Base-by-base conservation (phyloP, 2,113 vertebrate species). In the Baryphthengus martii region DNA sequence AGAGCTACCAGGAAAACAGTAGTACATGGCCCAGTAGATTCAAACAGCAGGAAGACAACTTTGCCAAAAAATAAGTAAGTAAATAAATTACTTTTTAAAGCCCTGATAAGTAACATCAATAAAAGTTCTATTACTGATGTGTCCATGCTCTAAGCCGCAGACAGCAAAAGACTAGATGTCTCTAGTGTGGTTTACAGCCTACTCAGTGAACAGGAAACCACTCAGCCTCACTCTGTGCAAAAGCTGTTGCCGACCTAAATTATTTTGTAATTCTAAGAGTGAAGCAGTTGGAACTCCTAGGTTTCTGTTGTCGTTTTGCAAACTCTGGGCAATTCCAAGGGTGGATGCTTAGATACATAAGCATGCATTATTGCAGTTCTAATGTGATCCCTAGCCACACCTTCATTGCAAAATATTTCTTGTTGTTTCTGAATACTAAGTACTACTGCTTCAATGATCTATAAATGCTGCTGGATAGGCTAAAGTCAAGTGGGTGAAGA, bases 51-150 rank as follows among this genome's bases (percentile, higher is more conserved):
- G 91, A 97, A 91, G 89, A 62, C 56, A 79, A 20, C 66, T 87
- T 90, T 97, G 88, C 93, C n/a, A 33, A 97, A 96, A 96, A 97
- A 94, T 53, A 97, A 95, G 96, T 97, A 93, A 97, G 97, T 95
- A 94, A 93, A 70, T 85, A 81, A 92, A 86, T 45, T 88, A 59
- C 29, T 91, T 95, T 90, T 92, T 68, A 92, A 95, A 88, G 18
- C 49, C 53, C 9, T 79, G 12, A 66, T 82, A 91, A 89, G 33
- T 76, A 87, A 89, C 47, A 62, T n/a, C 25, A 93, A 59, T 83
- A 76, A 35, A 86, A 77, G 8, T n/a, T 74, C 77, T 74, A 52
- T 73, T 81, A 65, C 42, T 77, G 23, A 81, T 81, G 11, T 35
- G 16, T 33, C 49, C 65, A 23, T n/a, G 24, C 49, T 79, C 26